Conservation (phyloP, 2,113 vertebrate genomes). For the Cichladusa arquata region DNA sequence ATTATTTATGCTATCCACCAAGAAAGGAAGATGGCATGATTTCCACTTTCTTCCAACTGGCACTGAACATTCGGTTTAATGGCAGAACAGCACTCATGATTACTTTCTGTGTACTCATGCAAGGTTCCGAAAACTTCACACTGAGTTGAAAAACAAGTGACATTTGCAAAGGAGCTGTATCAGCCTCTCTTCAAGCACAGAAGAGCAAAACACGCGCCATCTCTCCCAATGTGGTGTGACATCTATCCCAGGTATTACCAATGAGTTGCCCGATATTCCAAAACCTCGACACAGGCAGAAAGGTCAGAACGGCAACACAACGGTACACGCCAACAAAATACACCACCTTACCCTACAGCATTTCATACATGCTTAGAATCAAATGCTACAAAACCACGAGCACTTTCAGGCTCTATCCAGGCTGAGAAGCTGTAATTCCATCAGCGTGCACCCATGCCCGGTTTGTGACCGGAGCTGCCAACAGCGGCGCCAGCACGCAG, state of each 20-base stretch:
- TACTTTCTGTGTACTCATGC: not conserved
- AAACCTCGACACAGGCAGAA: not conserved
- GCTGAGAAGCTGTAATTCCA: accelerated
- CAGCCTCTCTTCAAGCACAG: not conserved
- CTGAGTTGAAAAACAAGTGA: not conserved
- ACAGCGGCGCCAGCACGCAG: accelerated
- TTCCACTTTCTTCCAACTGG: not conserved
- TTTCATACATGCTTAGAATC: accelerated
- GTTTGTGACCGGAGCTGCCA: accelerated
- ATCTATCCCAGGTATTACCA: too few relatives aligned
- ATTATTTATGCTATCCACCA: not conserved
- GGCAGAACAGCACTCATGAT: not conserved
- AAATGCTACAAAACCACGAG: not conserved
- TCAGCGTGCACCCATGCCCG: accelerated
- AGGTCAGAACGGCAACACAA: not conserved
- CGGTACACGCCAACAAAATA: accelerated
- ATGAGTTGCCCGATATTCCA: not conserved
- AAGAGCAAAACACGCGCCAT: not conserved
- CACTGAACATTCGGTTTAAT: accelerated
- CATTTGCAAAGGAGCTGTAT: not conserved
- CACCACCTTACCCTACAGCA: too few relatives aligned
- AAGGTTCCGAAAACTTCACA: not conserved
- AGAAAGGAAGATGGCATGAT: not conserved
- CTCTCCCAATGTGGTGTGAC: accelerated
- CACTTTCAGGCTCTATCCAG: accelerated